These are phyloP conservation scores for Strix uralensis DNA, from an alignment of 2,113 vertebrate species.

Conservation along the genomic window DNA sequence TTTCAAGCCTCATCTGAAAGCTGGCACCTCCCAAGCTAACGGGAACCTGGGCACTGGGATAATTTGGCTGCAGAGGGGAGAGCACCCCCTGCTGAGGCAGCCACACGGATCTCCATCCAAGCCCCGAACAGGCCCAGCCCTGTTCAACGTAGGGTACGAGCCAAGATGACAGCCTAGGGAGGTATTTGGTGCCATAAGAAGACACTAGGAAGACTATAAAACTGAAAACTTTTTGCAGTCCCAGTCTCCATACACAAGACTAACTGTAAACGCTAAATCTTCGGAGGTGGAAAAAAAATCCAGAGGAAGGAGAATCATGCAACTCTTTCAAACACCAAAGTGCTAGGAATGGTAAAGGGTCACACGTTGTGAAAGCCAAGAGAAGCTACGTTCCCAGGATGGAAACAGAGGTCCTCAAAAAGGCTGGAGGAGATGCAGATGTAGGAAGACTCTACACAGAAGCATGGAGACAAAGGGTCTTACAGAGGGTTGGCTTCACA, in stretches of 20 bases:
- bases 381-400: not conserved
- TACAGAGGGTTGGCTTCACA: not conserved
- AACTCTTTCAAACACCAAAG: not conserved
- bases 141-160: not conserved
- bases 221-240: not conserved
- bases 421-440: not conserved
- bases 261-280: not conserved
- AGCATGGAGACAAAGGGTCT: not conserved
- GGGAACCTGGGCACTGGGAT: conserved; percentile 20
- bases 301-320: not conserved
- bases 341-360: not conserved
- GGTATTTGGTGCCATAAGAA: not conserved
- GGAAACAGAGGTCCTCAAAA: not conserved
- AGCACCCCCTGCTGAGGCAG: conserved; percentile 38
- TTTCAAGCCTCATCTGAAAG: conserved; percentile 37
- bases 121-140: conserved; percentile 25
- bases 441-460: not conserved
- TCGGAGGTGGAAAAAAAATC: not conserved
- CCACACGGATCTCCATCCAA: conserved; percentile 26
- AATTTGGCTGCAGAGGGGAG: conserved; percentile 19
- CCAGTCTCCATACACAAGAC: not conserved
- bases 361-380: not conserved
- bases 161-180: conserved; percentile 6
- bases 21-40: conserved; percentile 3
- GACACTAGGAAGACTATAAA: not conserved